Evolutionary conservation across 2,113 vertebrate genomes (phyloP).

Genomic region (Plestiodon gilberti): DNA sequence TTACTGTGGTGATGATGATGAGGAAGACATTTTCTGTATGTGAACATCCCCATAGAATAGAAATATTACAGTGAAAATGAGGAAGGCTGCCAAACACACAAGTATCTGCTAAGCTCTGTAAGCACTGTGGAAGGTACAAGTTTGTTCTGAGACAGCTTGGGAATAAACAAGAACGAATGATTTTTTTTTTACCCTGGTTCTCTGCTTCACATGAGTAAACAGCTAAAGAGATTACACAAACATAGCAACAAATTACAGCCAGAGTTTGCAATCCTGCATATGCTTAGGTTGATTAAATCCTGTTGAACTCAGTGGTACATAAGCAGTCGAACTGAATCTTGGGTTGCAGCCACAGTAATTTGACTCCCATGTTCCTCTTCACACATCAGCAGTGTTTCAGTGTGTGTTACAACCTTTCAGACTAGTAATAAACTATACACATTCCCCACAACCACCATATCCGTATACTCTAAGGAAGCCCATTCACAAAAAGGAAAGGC

Average conservation of each 20-base stretch:
- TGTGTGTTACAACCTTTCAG: neutral
- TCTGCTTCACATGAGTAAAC: neutral
- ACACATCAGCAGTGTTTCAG: neutral
- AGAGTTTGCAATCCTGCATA: neutral
- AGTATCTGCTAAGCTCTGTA: neutral
- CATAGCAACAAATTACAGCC: neutral
- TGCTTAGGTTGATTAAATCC: neutral
- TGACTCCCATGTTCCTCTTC: slow-evolving; percentile 4
- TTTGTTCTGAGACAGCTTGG: neutral
- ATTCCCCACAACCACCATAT: neutral
- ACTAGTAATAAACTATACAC: neutral
- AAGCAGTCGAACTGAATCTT: neutral
- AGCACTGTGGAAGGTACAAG: neutral
- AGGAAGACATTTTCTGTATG: neutral
- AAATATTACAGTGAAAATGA: neutral
- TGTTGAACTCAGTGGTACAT: neutral
- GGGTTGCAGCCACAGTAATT: slow-evolving; percentile 1
- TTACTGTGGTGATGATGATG: neutral
- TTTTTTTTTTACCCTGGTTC: neutral
- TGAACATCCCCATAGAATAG: neutral
- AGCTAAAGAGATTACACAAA: neutral
- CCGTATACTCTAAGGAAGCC: slow-evolving; percentile 27
- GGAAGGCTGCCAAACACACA: neutral
- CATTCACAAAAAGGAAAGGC: slow-evolving; percentile 35
- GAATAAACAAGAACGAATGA: neutral